Percentiles rank a stretch among this genome's conserved stretches.
Conservation (phyloP, 2,797 vertebrate species). For the Mastacembelus armatus region DNA sequence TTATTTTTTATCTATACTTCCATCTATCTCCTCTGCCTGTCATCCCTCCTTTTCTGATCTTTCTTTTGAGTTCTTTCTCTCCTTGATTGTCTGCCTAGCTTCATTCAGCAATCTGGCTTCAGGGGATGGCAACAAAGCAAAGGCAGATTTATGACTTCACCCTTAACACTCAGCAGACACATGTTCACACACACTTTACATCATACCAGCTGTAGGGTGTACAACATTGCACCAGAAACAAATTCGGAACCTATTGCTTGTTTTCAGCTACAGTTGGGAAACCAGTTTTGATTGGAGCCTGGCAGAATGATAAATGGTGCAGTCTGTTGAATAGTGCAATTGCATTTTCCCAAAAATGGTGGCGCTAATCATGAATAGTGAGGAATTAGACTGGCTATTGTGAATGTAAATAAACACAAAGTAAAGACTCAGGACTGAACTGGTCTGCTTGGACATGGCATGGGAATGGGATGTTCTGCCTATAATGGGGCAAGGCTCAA, state of each 20-base stretch:
- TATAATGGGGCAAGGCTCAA: constrained; percentile 38
- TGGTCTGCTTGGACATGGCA: constrained; percentile 36
- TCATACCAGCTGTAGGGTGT: constrained; percentile 1
- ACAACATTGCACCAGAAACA: neutral
- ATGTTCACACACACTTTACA: constrained; percentile 21
- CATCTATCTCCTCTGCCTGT: constrained; percentile 12
- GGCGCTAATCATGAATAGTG: constrained; percentile 2
- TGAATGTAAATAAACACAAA: constrained; percentile 59
- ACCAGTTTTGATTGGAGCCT: constrained; percentile 1
- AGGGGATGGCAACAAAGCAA: too few relatives aligned
- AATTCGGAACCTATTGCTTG: constrained; percentile 24
- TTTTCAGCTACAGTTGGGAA: constrained; percentile 23
- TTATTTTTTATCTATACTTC: constrained; percentile 4
- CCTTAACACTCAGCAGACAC: neutral
- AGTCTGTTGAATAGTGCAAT: constrained; percentile 23
- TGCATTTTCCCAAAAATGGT: neutral
- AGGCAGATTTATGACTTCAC: constrained; percentile 26
- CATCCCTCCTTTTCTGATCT: neutral
- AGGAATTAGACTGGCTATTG: constrained; percentile 38
- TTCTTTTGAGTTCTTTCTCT: constrained; percentile 19
- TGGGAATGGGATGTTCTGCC: constrained; percentile 58
- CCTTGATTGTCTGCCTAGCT: constrained; percentile 5
- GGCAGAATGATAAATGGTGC: constrained; percentile 16
- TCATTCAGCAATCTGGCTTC: constrained; percentile 39
- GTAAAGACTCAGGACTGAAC: constrained; percentile 13